These are phyloP conservation scores for Artemia franciscana DNA, from an alignment of 1,140 invertebrate species.

Conservation along the genomic window DNA sequence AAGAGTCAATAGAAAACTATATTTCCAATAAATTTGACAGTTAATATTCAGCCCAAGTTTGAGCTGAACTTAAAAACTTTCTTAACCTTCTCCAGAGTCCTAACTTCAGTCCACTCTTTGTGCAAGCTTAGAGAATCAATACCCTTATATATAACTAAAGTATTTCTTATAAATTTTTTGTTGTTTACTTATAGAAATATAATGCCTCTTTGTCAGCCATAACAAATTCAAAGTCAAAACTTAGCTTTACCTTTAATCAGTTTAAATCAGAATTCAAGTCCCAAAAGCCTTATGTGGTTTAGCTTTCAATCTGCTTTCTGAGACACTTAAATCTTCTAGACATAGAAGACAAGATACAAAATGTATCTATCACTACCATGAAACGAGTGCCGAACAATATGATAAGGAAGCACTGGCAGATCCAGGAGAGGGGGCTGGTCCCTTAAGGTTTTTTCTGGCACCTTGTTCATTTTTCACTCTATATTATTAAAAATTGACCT, in stretches of 20 bases:
- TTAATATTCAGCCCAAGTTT: not conserved
- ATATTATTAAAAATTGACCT: too few relatives aligned
- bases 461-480: too few relatives aligned
- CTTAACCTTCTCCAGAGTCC: not conserved
- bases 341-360: not conserved
- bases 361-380: not conserved
- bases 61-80: not conserved
- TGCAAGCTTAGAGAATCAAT: not conserved
- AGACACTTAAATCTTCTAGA: not conserved
- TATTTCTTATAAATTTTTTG: not conserved
- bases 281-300: too few relatives aligned
- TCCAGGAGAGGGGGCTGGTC: too few relatives aligned
- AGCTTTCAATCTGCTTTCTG: not conserved
- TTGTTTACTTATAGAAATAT: not conserved
- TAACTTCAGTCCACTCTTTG: not conserved
- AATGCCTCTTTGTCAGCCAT: not conserved
- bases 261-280: not conserved
- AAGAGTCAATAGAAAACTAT: not conserved
- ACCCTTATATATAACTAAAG: not conserved
- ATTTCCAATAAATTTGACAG: not conserved
- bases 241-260: not conserved
- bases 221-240: not conserved
- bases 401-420: too few relatives aligned
- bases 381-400: not conserved
- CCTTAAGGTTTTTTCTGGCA: too few relatives aligned